These are phyloP conservation scores for Linurgus olivaceus DNA, from an alignment of 2,797 vertebrate species.

Conservation along the genomic window DNA sequence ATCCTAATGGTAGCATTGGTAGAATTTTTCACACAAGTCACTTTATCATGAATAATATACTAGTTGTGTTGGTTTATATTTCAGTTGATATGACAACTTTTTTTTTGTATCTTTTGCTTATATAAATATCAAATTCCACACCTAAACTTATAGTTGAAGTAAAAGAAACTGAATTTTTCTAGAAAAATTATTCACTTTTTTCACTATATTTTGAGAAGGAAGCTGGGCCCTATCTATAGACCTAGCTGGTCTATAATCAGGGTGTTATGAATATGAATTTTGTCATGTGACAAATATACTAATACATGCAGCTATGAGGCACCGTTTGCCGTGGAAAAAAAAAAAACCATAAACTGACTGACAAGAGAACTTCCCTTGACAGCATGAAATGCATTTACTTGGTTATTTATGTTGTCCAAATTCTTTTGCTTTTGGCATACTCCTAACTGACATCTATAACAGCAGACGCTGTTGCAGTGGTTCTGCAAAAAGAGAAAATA, in stretches of 20 bases:
- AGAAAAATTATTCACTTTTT: not conserved
- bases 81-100: not conserved
- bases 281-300: not conserved
- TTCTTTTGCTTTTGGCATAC: not conserved
- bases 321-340: not conserved
- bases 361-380: not conserved
- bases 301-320: not conserved
- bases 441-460: not conserved
- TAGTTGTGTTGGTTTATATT: not conserved
- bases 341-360: rapidly evolving
- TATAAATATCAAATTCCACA: not conserved
- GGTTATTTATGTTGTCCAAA: not conserved
- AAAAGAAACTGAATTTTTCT: not conserved
- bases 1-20: not conserved
- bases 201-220: not conserved
- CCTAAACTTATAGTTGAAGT: not conserved
- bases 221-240: not conserved
- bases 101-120: not conserved
- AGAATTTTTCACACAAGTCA: not conserved
- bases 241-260: not conserved
- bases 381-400: not conserved
- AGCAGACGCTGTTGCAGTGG: not conserved
- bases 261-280: not conserved
- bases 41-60: not conserved
- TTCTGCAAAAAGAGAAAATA: not conserved